Evolutionary conservation across 2,888 invertebrate species (phyloP).

Genomic region (Brachypalpus laphriformis): DNA sequence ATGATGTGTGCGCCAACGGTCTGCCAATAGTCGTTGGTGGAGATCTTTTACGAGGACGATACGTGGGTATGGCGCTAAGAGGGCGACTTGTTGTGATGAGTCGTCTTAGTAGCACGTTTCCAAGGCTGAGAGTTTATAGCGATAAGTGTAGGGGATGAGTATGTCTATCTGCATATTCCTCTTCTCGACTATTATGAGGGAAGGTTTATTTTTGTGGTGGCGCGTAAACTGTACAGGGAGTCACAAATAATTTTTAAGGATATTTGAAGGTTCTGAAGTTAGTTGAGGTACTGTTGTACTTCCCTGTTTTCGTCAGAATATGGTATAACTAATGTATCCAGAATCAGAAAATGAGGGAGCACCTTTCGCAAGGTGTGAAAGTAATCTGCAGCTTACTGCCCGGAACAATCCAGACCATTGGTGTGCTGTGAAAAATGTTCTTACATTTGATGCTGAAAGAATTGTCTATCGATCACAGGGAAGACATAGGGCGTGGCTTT

Average conservation of each 20-base stretch:
- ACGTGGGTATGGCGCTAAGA: neutral
- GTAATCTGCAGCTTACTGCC: too few relatives aligned
- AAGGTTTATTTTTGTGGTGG: constrained; percentile 43
- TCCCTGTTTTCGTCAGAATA: too few relatives aligned
- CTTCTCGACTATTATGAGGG: neutral
- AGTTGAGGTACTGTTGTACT: too few relatives aligned
- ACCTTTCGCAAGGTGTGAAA: too few relatives aligned
- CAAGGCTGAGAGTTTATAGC: constrained; percentile 54
- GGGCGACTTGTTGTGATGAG: constrained; percentile 67
- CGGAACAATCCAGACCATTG: too few relatives aligned
- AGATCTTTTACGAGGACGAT: constrained; percentile 11
- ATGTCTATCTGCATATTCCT: constrained; percentile 56
- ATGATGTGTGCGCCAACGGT: constrained; percentile 67
- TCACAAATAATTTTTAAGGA: neutral
- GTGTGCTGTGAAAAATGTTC: too few relatives aligned
- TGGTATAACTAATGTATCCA: too few relatives aligned
- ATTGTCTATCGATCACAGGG: too few relatives aligned
- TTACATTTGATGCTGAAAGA: too few relatives aligned
- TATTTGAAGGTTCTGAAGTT: neutral
- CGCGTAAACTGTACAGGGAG: constrained; percentile 59
- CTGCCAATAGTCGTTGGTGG: constrained; percentile 49
- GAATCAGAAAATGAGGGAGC: too few relatives aligned
- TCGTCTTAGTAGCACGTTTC: constrained; percentile 68
- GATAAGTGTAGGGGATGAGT: constrained; percentile 28
- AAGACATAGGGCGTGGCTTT: too few relatives aligned